Base-by-base conservation (phyloP, 1,140 invertebrate genomes). In the Drosophila paulistorum region DNA sequence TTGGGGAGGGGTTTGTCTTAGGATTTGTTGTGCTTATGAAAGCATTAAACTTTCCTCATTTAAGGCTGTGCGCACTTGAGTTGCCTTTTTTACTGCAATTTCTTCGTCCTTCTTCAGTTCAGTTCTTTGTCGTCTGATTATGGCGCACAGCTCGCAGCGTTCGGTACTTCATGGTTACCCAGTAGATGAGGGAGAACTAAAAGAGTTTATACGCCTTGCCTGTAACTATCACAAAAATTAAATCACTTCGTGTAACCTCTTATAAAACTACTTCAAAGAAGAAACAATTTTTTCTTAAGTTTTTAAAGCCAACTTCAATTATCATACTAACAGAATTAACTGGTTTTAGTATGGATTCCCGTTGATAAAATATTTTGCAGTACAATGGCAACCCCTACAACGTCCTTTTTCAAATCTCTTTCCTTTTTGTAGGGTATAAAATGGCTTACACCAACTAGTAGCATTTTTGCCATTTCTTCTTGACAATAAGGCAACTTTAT, bases 1-100 rank as follows among this genome's bases (percentile, higher is more conserved):
- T 42, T 39, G 3, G 37, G 55, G 39, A n/a, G 65, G 37, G 37
- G 61, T 66, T 89, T 89, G 80, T 81, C 86, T 87, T 84, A 80
- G 83, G 83, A 87, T 89, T 87, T 87, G 84, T 87, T 87, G 84
- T 87, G 84, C 84, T 87, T 87, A 87, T 87, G 84, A 87, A 87
- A 84, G 84, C 85, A 89, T 89, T 89, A 89, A 89, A 89, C 84
- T 89, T 89, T 89, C 84, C 84, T 89, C 84, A 89, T 89, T 89
- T 89, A 84, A 89, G 84, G 77, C 71, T 74, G 69, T 74, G 71
- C 83, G 84, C 84, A 87, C 83, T 87, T 89, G 72, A 87, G 84
- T 82, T 87, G 83, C 73, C 83, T 79, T 86, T 87, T 87, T 87
- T 87, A 87, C 84, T 87, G 83, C 83, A 87, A 87, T 87, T 87